Conservation (phyloP, 2,797 vertebrate genomes). For the Typhlichthys subterraneus region DNA sequence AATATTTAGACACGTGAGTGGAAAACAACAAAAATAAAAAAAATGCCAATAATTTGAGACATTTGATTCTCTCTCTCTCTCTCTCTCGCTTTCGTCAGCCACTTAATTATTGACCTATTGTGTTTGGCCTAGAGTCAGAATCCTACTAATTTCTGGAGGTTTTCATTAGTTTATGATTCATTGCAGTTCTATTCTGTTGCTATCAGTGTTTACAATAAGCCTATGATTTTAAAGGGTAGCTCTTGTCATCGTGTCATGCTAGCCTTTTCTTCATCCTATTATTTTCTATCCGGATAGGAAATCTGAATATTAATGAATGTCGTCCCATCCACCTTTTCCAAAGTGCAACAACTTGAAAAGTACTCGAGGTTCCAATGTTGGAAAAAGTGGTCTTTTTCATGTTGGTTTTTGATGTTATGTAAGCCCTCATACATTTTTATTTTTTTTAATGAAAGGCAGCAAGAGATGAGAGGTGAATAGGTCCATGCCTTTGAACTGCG, state of each 20-base stretch:
- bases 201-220: slow-evolving; percentile 58
- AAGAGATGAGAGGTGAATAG: slow-evolving; percentile 52
- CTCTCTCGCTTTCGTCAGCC: slow-evolving; percentile 37
- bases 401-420: slow-evolving; percentile 58
- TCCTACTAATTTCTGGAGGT: slow-evolving; percentile 56
- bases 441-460: slow-evolving; percentile 57
- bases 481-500: slow-evolving; percentile 62
- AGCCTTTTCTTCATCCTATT: slow-evolving; percentile 26
- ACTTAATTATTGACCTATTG: slow-evolving; percentile 57
- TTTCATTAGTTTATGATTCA: slow-evolving; percentile 70
- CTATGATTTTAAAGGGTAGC: slow-evolving; percentile 46
- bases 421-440: slow-evolving; percentile 52
- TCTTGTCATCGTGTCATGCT: slow-evolving; percentile 33
- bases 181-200: slow-evolving; percentile 54
- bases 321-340: neutral
- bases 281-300: slow-evolving; percentile 34
- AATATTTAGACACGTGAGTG: neutral
- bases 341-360: slow-evolving; percentile 48
- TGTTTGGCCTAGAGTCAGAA: slow-evolving; percentile 57
- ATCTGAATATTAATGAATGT: slow-evolving; percentile 41
- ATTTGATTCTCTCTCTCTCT: slow-evolving; percentile 28
- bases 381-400: slow-evolving; percentile 51
- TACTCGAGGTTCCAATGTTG: slow-evolving; percentile 22
- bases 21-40: slow-evolving; percentile 1
- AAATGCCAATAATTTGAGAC: slow-evolving; percentile 21